phyloP scores from a whole-genome alignment of 2,797 vertebrate genomes.

The Margarornis squamiger region DNA sequence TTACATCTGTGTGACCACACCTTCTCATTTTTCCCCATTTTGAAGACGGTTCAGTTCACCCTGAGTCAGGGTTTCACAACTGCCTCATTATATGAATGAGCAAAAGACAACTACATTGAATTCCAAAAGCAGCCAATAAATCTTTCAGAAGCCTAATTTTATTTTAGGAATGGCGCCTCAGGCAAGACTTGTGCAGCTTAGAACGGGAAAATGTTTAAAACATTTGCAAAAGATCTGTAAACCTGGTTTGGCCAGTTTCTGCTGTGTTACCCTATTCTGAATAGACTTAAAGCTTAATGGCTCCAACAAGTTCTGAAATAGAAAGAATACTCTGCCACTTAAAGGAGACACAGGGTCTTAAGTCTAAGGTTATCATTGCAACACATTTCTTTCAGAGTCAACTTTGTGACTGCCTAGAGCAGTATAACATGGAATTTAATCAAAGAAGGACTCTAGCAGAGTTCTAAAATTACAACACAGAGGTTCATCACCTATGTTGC shows the following conservation, averaged over 20 bases:
- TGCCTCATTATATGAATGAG: conserved; percentile 27
- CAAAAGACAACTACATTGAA: background rate
- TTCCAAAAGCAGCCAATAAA: conserved; percentile 57
- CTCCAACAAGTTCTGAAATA: background rate
- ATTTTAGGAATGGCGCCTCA: conserved; percentile 50
- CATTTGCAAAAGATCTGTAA: conserved; percentile 33
- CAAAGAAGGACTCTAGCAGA: background rate
- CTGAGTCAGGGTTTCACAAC: conserved; percentile 52
- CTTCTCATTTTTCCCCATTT: background rate
- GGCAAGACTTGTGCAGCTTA: conserved; percentile 48
- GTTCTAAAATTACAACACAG: background rate
- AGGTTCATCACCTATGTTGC: background rate
- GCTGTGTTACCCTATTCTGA: background rate
- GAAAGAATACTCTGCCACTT: background rate
- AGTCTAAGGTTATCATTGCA: conserved; percentile 1
- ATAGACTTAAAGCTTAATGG: background rate
- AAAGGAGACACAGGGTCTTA: background rate
- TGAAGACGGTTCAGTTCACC: background rate
- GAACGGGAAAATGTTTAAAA: conserved; percentile 42
- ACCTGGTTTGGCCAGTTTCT: conserved; percentile 31
- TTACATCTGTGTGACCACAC: background rate
- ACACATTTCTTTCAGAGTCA: background rate
- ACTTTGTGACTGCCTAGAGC: background rate
- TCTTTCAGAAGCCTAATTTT: conserved; percentile 60
- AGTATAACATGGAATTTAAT: background rate